phyloP scores from a whole-genome alignment of 2,888 invertebrate genomes.

The Noctua fimbriata region DNA sequence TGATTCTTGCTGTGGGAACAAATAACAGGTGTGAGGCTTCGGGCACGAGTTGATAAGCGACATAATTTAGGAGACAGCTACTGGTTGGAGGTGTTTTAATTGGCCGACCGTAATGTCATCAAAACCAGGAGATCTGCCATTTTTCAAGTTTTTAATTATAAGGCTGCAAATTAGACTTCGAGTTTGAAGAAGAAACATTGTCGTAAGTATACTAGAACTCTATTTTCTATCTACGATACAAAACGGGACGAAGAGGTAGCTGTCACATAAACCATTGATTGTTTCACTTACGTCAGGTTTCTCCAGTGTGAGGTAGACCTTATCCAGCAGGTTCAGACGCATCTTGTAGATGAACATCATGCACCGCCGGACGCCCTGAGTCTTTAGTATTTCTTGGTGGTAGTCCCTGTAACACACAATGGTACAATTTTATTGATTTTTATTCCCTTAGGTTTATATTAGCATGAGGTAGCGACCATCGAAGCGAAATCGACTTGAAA shows the following conservation, averaged over 20 bases:
- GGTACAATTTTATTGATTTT: neutral
- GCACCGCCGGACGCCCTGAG: slow-evolving; percentile 95
- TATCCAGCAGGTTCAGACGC: slow-evolving; percentile 92
- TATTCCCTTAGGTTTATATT: neutral
- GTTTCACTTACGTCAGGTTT: slow-evolving; percentile 81
- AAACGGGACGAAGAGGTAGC: neutral
- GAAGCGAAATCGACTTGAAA: neutral
- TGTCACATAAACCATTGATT: neutral
- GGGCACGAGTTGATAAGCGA: neutral
- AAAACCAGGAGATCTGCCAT: neutral
- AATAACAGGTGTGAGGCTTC: neutral
- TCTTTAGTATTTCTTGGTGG: slow-evolving; percentile 96
- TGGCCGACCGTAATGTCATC: neutral
- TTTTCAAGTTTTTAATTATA: neutral
- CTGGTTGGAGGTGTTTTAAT: neutral
- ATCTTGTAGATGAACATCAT: slow-evolving; percentile 94
- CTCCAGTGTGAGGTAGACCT: slow-evolving; percentile 93
- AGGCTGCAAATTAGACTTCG: neutral
- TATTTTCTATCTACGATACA: neutral
- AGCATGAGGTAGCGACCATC: neutral
- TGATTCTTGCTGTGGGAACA: slow-evolving; percentile 69
- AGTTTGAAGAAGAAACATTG: no score
- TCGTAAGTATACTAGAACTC: no score
- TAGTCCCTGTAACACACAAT: slow-evolving; percentile 90
- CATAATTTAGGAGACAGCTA: neutral